Evolutionary conservation across 2,113 vertebrate genomes (phyloP).

Genomic region (Bos indicus): DNA sequence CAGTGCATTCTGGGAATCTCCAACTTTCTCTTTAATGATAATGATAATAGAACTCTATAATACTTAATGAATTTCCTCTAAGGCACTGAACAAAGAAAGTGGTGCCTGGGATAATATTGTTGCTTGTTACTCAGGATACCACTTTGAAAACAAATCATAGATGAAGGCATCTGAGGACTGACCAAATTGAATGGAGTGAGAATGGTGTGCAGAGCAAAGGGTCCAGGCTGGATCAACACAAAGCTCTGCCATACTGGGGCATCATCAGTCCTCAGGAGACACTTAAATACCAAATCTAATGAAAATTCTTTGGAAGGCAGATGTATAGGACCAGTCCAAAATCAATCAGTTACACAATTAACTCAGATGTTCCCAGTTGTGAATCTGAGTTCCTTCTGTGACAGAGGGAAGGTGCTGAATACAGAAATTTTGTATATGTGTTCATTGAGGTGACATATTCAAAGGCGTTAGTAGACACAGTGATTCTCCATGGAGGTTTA

Average conservation of each 20-base stretch:
- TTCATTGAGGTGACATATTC: neutral
- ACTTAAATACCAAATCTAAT: neutral
- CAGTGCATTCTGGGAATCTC: neutral
- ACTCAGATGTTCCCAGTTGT: neutral
- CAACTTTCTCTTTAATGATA: neutral
- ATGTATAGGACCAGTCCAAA: too few relatives aligned
- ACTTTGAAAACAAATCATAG: neutral
- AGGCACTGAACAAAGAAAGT: neutral
- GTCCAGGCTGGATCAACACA: neutral
- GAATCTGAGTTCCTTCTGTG: neutral
- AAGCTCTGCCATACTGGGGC: neutral
- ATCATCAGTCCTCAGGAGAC: neutral
- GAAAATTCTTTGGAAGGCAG: neutral
- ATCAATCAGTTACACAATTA: neutral
- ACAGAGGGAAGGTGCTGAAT: neutral
- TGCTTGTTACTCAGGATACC: neutral
- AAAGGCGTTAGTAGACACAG: neutral
- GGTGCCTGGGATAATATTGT: too few relatives aligned
- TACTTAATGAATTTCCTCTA: neutral
- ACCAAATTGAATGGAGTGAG: neutral
- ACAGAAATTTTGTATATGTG: neutral
- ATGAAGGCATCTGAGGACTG: neutral
- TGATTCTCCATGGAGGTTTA: neutral
- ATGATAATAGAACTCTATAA: neutral
- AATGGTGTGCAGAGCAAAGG: neutral